These are phyloP conservation scores for Drosophila ironensis DNA, from an alignment of 1,140 invertebrate genomes.

Conservation along the genomic window DNA sequence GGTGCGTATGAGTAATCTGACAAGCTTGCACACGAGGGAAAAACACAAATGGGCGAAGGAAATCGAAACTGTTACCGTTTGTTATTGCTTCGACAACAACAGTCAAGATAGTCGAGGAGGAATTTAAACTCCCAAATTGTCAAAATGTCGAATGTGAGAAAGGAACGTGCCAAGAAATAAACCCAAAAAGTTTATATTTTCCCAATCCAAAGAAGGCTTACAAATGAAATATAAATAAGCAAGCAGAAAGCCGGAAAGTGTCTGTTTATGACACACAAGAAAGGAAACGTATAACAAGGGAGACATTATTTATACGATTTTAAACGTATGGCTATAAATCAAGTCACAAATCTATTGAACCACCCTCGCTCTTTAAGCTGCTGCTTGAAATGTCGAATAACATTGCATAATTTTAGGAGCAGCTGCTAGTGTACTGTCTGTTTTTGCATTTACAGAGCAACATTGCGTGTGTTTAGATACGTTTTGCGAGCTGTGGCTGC, in stretches of 20 bases:
- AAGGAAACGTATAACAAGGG: too few species aligned
- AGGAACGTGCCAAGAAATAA: not conserved
- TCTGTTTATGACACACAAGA: too few species aligned
- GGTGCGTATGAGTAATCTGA: slow-evolving; percentile 65
- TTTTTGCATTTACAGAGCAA: not conserved
- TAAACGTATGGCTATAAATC: too few species aligned
- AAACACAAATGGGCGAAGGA: slow-evolving; percentile 18
- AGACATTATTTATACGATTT: too few species aligned
- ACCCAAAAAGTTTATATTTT: too few species aligned
- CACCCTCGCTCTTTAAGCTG: slow-evolving; percentile 7
- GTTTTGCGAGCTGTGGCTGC: slow-evolving; percentile 3
- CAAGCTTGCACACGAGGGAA: slow-evolving; percentile 8
- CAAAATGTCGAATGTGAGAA: not conserved
- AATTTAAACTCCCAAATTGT: slow-evolving; percentile 1
- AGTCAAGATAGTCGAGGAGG: not conserved
- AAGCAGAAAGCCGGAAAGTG: too few species aligned
- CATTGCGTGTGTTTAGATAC: not conserved
- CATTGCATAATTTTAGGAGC: slow-evolving; percentile 49
- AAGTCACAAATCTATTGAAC: too few species aligned
- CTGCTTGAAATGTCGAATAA: slow-evolving; percentile 4
- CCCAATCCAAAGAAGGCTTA: too few species aligned
- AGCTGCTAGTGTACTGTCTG: slow-evolving; percentile 3
- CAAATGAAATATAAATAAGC: too few species aligned
- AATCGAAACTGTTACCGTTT: slow-evolving; percentile 60
- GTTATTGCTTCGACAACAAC: slow-evolving; percentile 16